phyloP scores from a whole-genome alignment of 2,113 vertebrate genomes.

The Notechis scutatus region DNA sequence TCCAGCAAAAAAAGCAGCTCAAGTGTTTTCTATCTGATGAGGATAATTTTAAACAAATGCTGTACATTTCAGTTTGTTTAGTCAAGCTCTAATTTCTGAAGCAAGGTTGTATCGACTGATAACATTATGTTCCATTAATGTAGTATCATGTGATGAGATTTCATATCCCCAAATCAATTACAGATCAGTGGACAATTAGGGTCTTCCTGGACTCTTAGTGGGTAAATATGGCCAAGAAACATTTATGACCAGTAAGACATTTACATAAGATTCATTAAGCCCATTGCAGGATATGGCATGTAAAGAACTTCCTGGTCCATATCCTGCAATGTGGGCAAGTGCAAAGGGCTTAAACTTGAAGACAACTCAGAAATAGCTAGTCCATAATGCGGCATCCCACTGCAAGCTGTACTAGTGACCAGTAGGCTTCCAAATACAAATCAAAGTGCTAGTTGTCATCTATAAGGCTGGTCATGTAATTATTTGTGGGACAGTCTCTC shows the following conservation, averaged over 20 bases:
- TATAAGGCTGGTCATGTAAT: neutral
- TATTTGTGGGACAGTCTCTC: neutral
- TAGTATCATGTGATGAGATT: neutral
- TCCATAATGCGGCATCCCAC: neutral
- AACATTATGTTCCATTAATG: neutral
- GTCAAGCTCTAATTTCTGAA: neutral
- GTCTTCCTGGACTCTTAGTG: neutral
- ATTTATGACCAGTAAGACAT: neutral
- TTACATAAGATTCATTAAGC: neutral
- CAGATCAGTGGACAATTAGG: neutral
- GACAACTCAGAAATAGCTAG: neutral
- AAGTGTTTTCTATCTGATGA: neutral
- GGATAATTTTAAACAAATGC: neutral
- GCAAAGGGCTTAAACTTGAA: neutral
- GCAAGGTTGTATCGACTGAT: neutral
- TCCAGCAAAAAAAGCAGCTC: neutral
- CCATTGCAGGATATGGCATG: no score
- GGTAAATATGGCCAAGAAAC: neutral
- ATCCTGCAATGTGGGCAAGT: neutral
- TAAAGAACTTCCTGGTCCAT: no score
- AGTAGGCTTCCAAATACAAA: neutral
- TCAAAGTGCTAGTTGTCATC: neutral
- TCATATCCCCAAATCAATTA: neutral
- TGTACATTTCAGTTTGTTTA: neutral
- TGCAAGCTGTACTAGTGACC: neutral